Percentiles rank a stretch among this genome's conserved stretches.
Conservation (phyloP, 2,888 invertebrate genomes). For the Lapara coniferarum region DNA sequence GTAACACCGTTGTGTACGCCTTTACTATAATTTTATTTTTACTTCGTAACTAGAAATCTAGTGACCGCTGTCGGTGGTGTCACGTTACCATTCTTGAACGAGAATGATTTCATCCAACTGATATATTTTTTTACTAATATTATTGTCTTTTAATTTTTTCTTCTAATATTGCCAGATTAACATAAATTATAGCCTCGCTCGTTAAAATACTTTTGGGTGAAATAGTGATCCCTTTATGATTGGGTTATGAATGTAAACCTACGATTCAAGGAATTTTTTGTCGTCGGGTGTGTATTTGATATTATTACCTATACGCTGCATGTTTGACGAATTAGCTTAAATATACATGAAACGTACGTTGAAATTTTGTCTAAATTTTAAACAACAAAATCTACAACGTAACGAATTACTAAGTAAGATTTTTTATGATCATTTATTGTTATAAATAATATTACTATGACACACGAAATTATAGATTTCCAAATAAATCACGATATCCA, state of each 20-base stretch:
- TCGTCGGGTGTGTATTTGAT: too few relatives aligned
- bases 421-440: neutral
- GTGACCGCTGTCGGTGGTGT: slow-evolving; percentile 81
- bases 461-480: slow-evolving; percentile 3
- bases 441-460: neutral
- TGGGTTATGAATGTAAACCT: too few relatives aligned
- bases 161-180: neutral
- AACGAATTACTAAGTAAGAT: neutral
- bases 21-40: slow-evolving; percentile 39
- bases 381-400: too few relatives aligned
- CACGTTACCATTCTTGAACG: slow-evolving; percentile 69
- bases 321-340: neutral
- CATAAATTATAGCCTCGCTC: too few relatives aligned
- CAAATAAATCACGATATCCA: neutral
- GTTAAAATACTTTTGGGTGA: too few relatives aligned
- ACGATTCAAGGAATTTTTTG: too few relatives aligned
- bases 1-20: slow-evolving; percentile 37
- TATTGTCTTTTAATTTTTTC: neutral
- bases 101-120: slow-evolving; percentile 31
- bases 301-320: neutral
- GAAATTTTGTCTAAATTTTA: too few relatives aligned
- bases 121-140: neutral
- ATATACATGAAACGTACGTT: too few relatives aligned
- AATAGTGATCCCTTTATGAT: too few relatives aligned
- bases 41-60: slow-evolving; percentile 59